phyloP scores from a whole-genome alignment of 2,888 invertebrate species.

The Pomacea canaliculata region DNA sequence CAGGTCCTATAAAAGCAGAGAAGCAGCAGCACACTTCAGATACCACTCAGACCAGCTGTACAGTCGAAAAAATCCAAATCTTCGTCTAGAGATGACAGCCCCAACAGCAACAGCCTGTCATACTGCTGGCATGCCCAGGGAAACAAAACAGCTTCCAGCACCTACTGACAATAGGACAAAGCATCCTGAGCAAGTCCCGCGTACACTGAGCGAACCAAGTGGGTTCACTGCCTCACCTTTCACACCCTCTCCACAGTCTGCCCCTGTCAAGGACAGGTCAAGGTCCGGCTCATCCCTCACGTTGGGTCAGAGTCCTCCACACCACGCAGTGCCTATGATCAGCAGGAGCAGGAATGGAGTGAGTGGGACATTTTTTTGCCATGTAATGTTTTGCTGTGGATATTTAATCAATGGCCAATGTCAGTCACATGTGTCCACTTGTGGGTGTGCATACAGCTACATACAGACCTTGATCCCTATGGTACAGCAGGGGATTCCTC shows the following conservation, averaged over 20 bases:
- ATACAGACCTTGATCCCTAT: too few relatives aligned
- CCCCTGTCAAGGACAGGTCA: background rate
- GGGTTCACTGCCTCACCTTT: conserved; percentile 4
- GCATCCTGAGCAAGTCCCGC: too few relatives aligned
- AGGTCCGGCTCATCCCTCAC: conserved; percentile 13
- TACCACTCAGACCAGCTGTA: background rate
- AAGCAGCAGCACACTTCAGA: background rate
- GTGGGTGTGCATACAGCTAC: too few relatives aligned
- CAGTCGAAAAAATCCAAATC: conserved; percentile 4
- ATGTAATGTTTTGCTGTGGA: too few relatives aligned
- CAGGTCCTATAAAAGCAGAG: conserved; percentile 1
- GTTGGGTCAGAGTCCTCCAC: conserved; percentile 17
- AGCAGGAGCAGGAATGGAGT: conserved; percentile 22
- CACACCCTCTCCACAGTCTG: background rate
- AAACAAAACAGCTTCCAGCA: background rate
- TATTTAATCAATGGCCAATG: too few relatives aligned
- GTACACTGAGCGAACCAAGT: background rate
- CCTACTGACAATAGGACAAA: background rate
- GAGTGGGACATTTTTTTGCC: background rate
- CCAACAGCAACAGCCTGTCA: background rate
- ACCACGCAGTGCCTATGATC: conserved; percentile 16
- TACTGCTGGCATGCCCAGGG: background rate
- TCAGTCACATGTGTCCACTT: too few relatives aligned
- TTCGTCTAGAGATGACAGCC: conserved; percentile 9
- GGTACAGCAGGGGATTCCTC: too few relatives aligned